Evolutionary conservation across 1,140 invertebrate genomes (phyloP).

Genomic region (Anadara kagoshimensis): DNA sequence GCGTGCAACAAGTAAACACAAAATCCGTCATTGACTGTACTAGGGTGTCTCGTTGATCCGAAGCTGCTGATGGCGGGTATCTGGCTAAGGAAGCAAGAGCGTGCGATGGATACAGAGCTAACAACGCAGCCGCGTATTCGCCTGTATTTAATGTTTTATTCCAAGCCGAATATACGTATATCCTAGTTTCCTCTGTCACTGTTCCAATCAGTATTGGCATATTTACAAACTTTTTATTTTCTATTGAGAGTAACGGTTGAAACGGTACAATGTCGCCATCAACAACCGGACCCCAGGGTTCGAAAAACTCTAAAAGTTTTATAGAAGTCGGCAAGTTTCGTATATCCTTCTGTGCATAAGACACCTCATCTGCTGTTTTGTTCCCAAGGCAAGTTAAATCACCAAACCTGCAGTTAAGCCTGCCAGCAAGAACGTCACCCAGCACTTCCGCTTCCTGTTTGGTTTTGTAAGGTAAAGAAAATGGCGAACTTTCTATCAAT

Average conservation of each 20-base stretch:
- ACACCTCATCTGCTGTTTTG: conserved; percentile 47
- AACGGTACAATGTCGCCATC: conserved; percentile 46
- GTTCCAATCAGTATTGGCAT: conserved; percentile 56
- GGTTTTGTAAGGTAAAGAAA: conserved; percentile 52
- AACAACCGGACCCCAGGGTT: conserved; percentile 54
- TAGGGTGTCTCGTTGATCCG: conserved; percentile 39
- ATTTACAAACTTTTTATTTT: conserved; percentile 34
- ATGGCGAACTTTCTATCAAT: conserved; percentile 53
- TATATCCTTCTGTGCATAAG: conserved; percentile 34
- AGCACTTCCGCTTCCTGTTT: conserved; percentile 46
- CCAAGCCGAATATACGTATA: conserved; percentile 53
- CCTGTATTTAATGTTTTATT: conserved; percentile 28
- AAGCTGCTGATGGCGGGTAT: conserved; percentile 39
- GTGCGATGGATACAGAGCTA: conserved; percentile 42
- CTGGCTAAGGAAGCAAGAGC: background rate
- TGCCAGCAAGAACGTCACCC: conserved; percentile 40
- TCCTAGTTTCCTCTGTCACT: conserved; percentile 48
- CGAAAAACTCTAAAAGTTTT: conserved; percentile 55
- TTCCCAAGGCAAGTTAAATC: conserved; percentile 46
- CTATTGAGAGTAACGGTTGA: conserved; percentile 39
- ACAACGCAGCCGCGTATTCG: conserved; percentile 40
- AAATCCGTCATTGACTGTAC: conserved; percentile 43
- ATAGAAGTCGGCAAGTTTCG: conserved; percentile 45
- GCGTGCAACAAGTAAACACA: conserved; percentile 42
- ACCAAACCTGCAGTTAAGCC: conserved; percentile 30